Conservation (phyloP, 2,113 vertebrate species). For the Lepisosteus osseus region DNA sequence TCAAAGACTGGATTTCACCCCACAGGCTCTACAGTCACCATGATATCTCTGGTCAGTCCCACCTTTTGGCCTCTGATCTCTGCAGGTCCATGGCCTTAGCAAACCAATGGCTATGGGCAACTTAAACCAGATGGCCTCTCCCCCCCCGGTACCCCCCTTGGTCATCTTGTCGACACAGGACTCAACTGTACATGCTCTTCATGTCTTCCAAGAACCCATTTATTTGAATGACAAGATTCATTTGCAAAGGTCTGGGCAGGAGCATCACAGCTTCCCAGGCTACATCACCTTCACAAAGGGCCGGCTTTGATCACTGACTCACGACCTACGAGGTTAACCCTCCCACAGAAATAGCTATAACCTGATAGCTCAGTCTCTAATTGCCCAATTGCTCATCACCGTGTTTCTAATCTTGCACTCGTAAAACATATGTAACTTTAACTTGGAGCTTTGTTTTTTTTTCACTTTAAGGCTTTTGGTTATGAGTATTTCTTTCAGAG, state of each 20-base stretch:
- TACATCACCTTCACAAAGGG: conserved; percentile 57
- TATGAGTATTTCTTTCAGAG: conserved; percentile 19
- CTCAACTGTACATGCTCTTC: conserved; percentile 53
- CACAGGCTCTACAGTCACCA: conserved; percentile 49
- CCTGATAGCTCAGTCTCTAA: conserved; percentile 67
- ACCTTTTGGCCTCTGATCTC: conserved; percentile 52
- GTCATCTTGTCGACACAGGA: conserved; percentile 56
- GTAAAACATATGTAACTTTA: conserved; percentile 52
- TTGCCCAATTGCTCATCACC: conserved; percentile 49
- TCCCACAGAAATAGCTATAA: conserved; percentile 66
- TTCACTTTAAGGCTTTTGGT: conserved; percentile 13
- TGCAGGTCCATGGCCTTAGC: conserved; percentile 57
- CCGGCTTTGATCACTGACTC: conserved; percentile 67
- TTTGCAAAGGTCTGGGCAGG: conserved; percentile 56
- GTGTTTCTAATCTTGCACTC: conserved; percentile 38
- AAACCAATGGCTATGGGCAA: conserved; percentile 50
- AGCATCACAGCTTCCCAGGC: conserved; percentile 62
- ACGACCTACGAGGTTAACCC: conserved; percentile 64
- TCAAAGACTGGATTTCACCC: conserved; percentile 65
- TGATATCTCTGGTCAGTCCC: conserved; percentile 48
- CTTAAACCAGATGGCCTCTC: conserved; percentile 47
- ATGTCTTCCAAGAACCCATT: conserved; percentile 63
- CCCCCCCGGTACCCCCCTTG: conserved; percentile 44
- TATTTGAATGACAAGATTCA: conserved; percentile 73
- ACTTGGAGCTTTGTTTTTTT: conserved; percentile 19